These are phyloP conservation scores for Charina bottae DNA, from an alignment of 2,113 vertebrate species.

Conservation along the genomic window DNA sequence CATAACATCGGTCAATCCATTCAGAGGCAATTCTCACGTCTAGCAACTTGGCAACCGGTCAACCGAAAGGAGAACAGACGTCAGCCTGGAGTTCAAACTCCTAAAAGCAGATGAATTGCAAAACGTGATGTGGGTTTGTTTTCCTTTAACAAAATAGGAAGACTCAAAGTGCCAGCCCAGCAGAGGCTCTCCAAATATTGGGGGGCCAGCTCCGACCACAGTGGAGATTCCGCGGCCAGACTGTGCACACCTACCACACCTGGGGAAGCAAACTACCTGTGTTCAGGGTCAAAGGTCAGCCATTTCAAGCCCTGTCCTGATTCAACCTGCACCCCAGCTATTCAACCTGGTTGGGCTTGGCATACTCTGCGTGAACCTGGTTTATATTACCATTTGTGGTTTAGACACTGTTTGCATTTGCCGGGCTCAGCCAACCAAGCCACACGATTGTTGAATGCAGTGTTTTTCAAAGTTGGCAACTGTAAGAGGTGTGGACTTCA, in stretches of 20 bases:
- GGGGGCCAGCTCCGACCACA: too few relatives aligned
- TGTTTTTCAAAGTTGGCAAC: neutral
- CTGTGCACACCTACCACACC: neutral
- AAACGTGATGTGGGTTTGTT: neutral
- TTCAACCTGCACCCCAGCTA: neutral
- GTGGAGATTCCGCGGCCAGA: neutral
- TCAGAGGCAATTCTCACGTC: neutral
- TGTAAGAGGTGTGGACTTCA: neutral
- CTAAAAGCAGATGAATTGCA: conserved; percentile 20
- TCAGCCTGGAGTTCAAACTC: conserved; percentile 8
- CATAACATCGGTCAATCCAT: neutral
- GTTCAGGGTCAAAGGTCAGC: neutral
- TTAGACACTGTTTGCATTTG: neutral
- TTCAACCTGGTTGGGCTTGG: neutral
- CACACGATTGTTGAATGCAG: neutral
- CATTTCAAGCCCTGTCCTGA: neutral
- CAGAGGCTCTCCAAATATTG: neutral
- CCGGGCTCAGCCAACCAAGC: neutral
- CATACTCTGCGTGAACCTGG: neutral
- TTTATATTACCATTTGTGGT: neutral
- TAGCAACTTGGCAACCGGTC: conserved; percentile 19
- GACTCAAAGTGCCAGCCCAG: neutral
- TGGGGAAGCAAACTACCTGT: neutral
- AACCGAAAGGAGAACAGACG: neutral
- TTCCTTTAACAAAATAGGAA: neutral